A percentile compares a stretch with the other conserved stretches of the same genome.
Evolutionary conservation across 2,888 invertebrate genomes (phyloP).

Genomic region (Philaethria dido): DNA sequence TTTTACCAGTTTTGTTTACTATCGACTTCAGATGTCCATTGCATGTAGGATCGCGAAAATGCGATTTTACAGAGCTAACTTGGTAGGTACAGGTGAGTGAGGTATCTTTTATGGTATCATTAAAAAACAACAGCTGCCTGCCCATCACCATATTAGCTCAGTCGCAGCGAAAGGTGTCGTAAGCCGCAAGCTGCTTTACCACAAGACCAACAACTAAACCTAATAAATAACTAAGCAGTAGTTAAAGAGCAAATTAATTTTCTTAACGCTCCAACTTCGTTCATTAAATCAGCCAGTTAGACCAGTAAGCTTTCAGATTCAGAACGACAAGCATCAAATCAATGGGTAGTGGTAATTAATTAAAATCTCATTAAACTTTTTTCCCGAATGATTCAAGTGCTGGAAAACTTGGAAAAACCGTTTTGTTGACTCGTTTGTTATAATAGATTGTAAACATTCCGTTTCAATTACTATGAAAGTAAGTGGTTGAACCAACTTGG

Average conservation of each 20-base stretch:
- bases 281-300: slow-evolving; percentile 42
- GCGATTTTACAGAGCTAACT: slow-evolving; percentile 53
- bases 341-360: slow-evolving; percentile 62
- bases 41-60: slow-evolving; percentile 50
- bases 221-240: slow-evolving; percentile 53
- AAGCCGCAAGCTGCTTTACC: slow-evolving; percentile 50
- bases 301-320: slow-evolving; percentile 49
- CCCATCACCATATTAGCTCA: slow-evolving; percentile 56
- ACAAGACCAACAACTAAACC: slow-evolving; percentile 50
- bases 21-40: slow-evolving; percentile 48
- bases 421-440: slow-evolving; percentile 13
- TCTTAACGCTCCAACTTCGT: slow-evolving; percentile 46
- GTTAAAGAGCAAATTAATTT: slow-evolving; percentile 57
- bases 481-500: slow-evolving; percentile 53
- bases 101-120: slow-evolving; percentile 55
- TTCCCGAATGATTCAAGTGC: slow-evolving; percentile 55
- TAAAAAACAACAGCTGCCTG: slow-evolving; percentile 62
- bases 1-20: slow-evolving; percentile 44
- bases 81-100: slow-evolving; percentile 51
- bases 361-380: slow-evolving; percentile 68
- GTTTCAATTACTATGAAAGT: slow-evolving; percentile 57
- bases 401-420: slow-evolving; percentile 66
- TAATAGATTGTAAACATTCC: slow-evolving; percentile 50
- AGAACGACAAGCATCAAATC: slow-evolving; percentile 47
- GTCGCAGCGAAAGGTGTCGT: slow-evolving; percentile 61